Evolutionary conservation across 2,113 vertebrate genomes (phyloP), one percentile per base, ranked within the genome.

Genomic region (Elaphurus davidianus): DNA sequence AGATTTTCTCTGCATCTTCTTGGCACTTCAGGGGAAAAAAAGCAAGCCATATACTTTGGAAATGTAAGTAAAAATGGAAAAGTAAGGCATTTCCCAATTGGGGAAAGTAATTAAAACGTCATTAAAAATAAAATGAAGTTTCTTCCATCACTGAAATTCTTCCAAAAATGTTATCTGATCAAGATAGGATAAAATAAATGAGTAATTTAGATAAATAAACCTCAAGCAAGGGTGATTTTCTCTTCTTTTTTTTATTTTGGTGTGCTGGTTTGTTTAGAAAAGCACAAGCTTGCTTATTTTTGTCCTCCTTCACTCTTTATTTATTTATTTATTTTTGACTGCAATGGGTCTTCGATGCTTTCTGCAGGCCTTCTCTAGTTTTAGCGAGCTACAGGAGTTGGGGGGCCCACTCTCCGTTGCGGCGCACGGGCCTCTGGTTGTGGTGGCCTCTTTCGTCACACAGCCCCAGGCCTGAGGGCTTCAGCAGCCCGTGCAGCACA

Each of bases 361-460:
- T 36, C 64, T 71, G 64, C n/a, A 36, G 64, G 17, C n/a, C 5
- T 71, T 71, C 64, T 71, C 17, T 11, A n/a, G n/a, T 21, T 11
- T 36, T 21, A 36, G 17, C 19, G 0, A 71, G 64, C 64, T 71
- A 36, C 9, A 6, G 21, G 64, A 36, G 9, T 36, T 36, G 4
- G 2, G n/a, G 17, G 33, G 1, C 11, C 19, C 2, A 5, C 9
- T 6, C 19, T 21, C n/a, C n/a, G 11, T 0, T 36, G 17, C 0
- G 1, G 64, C 1, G 1, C 17, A 21, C 0, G 2, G 64, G 17
- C 17, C 9, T 36, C 64, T 36, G 9, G 5, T 6, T 11, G 64
- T 0, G 64, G 9, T 5, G n/a, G n/a, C n/a, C 21, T 71, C 64
- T 11, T 9, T 19, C 9, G 33, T 21, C 0, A 0, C 64, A 21